Base-by-base conservation (phyloP, 2,113 vertebrate species). In the Actenoides hombroni region DNA sequence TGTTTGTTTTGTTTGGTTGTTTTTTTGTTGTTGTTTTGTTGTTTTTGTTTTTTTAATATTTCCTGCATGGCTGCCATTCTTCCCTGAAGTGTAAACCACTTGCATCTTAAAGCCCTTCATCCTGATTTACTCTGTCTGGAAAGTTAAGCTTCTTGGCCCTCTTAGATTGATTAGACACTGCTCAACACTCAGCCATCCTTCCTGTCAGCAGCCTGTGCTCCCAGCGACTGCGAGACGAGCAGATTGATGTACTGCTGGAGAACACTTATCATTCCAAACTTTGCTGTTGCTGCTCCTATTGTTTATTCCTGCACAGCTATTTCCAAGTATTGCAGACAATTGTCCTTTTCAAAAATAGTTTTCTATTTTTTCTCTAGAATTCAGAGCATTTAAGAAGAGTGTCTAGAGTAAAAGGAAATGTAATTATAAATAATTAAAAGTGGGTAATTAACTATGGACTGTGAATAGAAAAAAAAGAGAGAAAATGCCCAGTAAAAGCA, bases 221-320 rank as follows among this genome's bases (percentile, higher is more conserved):
- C 4, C 78, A 17, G 68, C 10, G 5, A 40, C 90, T 63, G 69
- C 1, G 14, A 63, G 68, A 86, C 5, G 33, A 67, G 49, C 46
- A 53, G n/a, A 65, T 29, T 78, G 79, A 92, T 96, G 80, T 94
- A 48, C 76, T 97, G 68, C 71, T 90, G 90, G 20, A 90, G 71
- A 92, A 64, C 74, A 76, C 67, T 88, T 28, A 15, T 0, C 69
- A 23, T 64, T 88, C 69, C 35, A 42, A 15, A 83, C 77, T 82
- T 75, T 20, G 79, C 51, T 64, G 51, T 21, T 49, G 68, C 49
- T 69, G 26, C 75, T 85, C 1, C 0, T 20, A 10, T 71, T 44
- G 25, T 76, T 88, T 69, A 16, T 56, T 79, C 31, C 51, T 68
- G 40, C 54, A 63, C 53, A 68, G 44, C 31, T 69, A 14, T 70